Evolutionary conservation across 2,888 invertebrate species (phyloP), one percentile per base, ranked within the genome.

Genomic region (Notocelia uddmanniana): DNA sequence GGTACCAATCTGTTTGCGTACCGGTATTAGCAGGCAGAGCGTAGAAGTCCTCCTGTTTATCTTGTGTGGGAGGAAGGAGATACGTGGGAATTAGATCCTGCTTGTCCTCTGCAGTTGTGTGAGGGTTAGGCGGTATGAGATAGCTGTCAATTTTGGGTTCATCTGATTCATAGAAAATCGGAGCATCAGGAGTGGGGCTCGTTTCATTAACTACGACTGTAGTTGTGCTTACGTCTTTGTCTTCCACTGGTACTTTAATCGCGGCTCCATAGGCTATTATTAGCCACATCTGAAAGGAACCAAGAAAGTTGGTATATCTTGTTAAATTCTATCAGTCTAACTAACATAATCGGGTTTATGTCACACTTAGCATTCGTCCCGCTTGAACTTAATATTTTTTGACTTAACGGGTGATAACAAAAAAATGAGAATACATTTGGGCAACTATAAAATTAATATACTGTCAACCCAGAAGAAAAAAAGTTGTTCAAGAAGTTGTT

Each of bases 1-100:
- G 93, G 76, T 90, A 86, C 93, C 93, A 93, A 55, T 92, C 93
- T 3, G 85, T 85, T 76, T 92, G 91, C 48, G 83, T 83, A 1
- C 80, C 85, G 0, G 88, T 76, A 73, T 87, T 85, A 23, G 85
- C 82, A 1, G 89, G 85, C 13, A 81, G 78, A 26, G 85, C 86
- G 60, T 85, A 88, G 55, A 81, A 86, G 52, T 87, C 85, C 2
- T 79, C 73, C 73, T 86, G 85, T 70, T 81, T 82, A 31, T 83
- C 84, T 70, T 81, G 79, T 52, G 82, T 74, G 0, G 93, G 93
- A 50, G 93, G 93, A 59, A 91, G 72, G 18, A 93, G 82, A 75
- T 88, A 89, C 0, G 91, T 89, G 0, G 89, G 88, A 26, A 83
- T 74, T 2, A 76, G 76, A 57, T 85, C 88, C 1, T 84, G 75